These are phyloP conservation scores for Brachionus sp. DNA, from an alignment of 1,140 invertebrate genomes.

Conservation along the genomic window DNA sequence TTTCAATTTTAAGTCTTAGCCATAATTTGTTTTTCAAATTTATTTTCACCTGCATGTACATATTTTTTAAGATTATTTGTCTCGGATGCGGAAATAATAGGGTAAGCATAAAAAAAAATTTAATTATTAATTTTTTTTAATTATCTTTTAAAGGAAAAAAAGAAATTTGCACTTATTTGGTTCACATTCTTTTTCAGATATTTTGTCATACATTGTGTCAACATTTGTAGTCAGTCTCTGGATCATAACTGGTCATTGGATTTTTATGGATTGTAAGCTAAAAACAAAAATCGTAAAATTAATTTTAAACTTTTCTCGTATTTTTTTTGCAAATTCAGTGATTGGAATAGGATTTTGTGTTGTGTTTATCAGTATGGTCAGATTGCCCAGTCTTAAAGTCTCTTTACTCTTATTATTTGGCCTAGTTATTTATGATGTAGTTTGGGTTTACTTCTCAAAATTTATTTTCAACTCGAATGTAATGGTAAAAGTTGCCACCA, in stretches of 20 bases:
- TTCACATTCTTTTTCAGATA: slow-evolving; percentile 83
- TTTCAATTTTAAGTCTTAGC: slow-evolving; percentile 77
- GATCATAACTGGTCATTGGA: slow-evolving; percentile 93
- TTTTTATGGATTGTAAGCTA: slow-evolving; percentile 83
- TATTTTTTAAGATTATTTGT: slow-evolving; percentile 70
- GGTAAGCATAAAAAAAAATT: slow-evolving; percentile 50
- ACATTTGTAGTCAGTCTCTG: slow-evolving; percentile 90
- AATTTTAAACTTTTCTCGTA: background rate
- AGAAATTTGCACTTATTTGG: slow-evolving; percentile 58
- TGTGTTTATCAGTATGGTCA: slow-evolving; percentile 91
- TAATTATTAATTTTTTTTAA: slow-evolving; percentile 62
- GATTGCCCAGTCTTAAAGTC: slow-evolving; percentile 89
- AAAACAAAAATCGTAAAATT: background rate
- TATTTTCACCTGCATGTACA: slow-evolving; percentile 92
- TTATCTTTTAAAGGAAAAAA: slow-evolving; percentile 59
- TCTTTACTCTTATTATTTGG: slow-evolving; percentile 88
- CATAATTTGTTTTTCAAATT: slow-evolving; percentile 88
- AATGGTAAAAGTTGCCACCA: slow-evolving; percentile 89
- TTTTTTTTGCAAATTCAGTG: slow-evolving; percentile 63
- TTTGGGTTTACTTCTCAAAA: slow-evolving; percentile 95
- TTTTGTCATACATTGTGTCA: slow-evolving; percentile 84
- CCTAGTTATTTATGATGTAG: slow-evolving; percentile 90
- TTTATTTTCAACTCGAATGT: slow-evolving; percentile 98
- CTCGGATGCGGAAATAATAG: slow-evolving; percentile 72
- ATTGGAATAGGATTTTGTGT: slow-evolving; percentile 96